Base-by-base conservation (phyloP, 2,888 invertebrate species). In the Drosophila percnosoma region DNA sequence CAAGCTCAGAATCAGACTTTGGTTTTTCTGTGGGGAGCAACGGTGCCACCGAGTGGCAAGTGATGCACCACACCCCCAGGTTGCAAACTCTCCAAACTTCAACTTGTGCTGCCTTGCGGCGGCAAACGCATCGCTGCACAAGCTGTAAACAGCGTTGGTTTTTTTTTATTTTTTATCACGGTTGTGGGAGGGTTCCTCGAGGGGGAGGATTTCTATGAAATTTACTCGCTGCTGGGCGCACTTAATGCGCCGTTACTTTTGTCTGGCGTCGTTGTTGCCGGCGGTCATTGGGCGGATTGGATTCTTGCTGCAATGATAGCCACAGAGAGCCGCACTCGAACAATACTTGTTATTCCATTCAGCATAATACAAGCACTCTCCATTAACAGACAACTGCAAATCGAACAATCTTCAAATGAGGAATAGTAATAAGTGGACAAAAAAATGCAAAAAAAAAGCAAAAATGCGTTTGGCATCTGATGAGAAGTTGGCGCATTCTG, bases 121-220 rank as follows among this genome's bases (percentile, higher is more conserved):
- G 64, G 63, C 74, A 21, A 82, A 81, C 82, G 82, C 82, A 83
- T 82, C 82, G 82, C 57, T 82, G 82, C 82, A 82, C 82, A 83
- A 72, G 57, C 66, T 76, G 64, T 53, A 40, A 65, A 53, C 29
- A 54, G 27, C 24, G 21, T 27, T 11, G 36, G 58, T n/a, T n/a
- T 18, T 5, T 3, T 27, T 45, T 13, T 21, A 11, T 21, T 45
- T 13, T 45, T 15, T 4, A 45, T 45, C 38, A 55, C 11, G 13
- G 54, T 11, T n/a, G 38, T 38, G 40, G 38, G 24, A 2, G 48
- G 49, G 13, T 15, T 5, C 36, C 7, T 15, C 36, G 7, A 36
- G 36, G 36, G 36, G 45, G 21, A 4, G 45, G 45, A 21, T 24
- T 45, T 18, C 31, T 18, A 59, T 69, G 45, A 65, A 65, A 70